Evolutionary conservation across 2,888 invertebrate species (phyloP).

Genomic region (Drosophila meridiana): DNA sequence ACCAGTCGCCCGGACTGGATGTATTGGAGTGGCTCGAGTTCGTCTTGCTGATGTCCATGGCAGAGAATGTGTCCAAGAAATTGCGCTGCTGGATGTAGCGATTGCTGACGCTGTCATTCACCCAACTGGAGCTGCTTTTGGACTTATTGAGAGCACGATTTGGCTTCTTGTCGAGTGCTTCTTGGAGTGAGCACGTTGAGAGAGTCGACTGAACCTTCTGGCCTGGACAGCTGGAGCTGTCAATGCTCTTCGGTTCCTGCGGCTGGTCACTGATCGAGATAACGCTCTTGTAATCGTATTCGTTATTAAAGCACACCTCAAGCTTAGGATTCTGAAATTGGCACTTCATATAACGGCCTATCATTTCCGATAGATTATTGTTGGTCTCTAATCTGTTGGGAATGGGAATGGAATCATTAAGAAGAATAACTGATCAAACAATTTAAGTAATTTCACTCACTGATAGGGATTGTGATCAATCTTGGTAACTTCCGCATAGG

Average conservation of each 20-base stretch:
- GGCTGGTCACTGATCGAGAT: not conserved
- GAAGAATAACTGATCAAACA: not conserved
- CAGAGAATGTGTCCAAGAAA: constrained; percentile 24
- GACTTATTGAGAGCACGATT: not conserved
- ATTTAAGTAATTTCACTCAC: constrained; percentile 52
- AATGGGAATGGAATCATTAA: not conserved
- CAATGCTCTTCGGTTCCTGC: not conserved
- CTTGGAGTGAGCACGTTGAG: not conserved
- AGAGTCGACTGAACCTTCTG: not conserved
- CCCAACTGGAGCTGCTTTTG: not conserved
- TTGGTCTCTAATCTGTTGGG: constrained; percentile 25
- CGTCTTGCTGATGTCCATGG: constrained; percentile 28
- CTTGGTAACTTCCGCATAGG: constrained; percentile 61
- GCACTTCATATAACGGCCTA: constrained; percentile 29
- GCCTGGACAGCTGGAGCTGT: not conserved
- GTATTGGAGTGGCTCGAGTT: not conserved
- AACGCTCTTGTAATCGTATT: constrained; percentile 9
- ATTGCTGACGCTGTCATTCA: not conserved
- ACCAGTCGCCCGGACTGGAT: constrained; percentile 34
- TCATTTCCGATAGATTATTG: constrained; percentile 10
- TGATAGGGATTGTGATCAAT: constrained; percentile 71
- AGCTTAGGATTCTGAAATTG: constrained; percentile 69
- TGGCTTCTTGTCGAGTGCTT: not conserved
- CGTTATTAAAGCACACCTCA: constrained; percentile 42
- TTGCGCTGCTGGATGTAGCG: not conserved